A percentile compares a stretch with the other conserved stretches of the same genome.
Conservation (phyloP, 2,888 invertebrate genomes). For the Meteorus colon region DNA sequence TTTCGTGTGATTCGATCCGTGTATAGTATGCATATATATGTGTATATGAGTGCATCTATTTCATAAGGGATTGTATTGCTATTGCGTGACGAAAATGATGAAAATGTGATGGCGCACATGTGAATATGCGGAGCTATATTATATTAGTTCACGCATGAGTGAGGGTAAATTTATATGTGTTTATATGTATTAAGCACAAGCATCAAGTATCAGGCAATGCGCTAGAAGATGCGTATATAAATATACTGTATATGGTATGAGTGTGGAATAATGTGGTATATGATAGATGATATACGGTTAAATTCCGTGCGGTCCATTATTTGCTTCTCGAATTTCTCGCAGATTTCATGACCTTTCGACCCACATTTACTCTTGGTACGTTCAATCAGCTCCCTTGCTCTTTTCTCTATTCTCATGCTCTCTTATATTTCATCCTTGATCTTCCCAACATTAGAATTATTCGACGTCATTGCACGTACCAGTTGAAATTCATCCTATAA, state of each 20-base stretch:
- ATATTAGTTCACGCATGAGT: neutral
- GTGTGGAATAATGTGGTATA: neutral
- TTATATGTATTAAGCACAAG: neutral
- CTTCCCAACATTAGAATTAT: neutral
- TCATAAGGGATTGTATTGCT: neutral
- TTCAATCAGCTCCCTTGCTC: neutral
- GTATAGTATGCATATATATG: neutral
- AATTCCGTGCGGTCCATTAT: conserved; percentile 22
- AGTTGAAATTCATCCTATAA: too few relatives aligned
- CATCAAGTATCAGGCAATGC: neutral
- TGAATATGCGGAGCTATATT: neutral
- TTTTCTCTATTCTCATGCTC: neutral
- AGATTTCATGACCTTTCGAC: conserved; percentile 35
- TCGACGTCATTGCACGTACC: neutral
- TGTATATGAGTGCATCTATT: neutral
- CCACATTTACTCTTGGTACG: conserved; percentile 2
- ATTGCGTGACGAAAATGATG: neutral
- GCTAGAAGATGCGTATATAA: neutral
- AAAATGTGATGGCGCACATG: neutral
- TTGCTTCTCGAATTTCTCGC: conserved; percentile 21
- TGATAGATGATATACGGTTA: neutral
- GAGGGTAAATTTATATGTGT: neutral
- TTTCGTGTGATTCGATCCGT: neutral
- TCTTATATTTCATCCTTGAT: neutral
- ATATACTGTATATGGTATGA: neutral